These are phyloP conservation scores for Cerastis leucographa DNA, from an alignment of 2,888 invertebrate species.

Conservation along the genomic window DNA sequence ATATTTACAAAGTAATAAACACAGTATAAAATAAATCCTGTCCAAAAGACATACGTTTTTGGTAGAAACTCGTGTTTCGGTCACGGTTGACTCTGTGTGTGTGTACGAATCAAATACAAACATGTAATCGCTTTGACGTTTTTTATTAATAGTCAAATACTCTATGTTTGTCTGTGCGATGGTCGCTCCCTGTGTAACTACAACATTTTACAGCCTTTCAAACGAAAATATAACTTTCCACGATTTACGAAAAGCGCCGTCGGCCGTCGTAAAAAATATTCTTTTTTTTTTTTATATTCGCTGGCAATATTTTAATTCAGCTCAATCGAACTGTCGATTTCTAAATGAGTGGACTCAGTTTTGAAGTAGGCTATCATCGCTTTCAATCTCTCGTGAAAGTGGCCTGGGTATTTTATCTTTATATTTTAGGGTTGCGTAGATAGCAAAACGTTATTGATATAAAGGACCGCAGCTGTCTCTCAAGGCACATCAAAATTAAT, in stretches of 20 bases:
- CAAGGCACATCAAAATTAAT: background rate
- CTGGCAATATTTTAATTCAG: constrained; percentile 39
- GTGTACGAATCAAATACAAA: constrained; percentile 56
- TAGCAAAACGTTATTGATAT: background rate
- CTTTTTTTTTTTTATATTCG: constrained; percentile 41
- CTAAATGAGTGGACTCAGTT: constrained; percentile 48
- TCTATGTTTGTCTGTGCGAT: constrained; percentile 48
- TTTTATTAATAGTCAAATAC: constrained; percentile 56
- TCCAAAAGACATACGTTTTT: background rate
- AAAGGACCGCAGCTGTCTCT: background rate
- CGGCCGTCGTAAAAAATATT: constrained; percentile 28
- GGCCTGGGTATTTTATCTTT: constrained; percentile 9
- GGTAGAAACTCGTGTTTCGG: no score
- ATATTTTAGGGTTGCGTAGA: constrained; percentile 13
- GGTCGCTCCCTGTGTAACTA: constrained; percentile 40
- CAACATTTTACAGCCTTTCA: constrained; percentile 45
- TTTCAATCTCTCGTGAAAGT: constrained; percentile 28
- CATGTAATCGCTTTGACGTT: constrained; percentile 68
- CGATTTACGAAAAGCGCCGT: constrained; percentile 43
- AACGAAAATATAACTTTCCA: constrained; percentile 42
- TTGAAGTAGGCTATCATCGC: constrained; percentile 41
- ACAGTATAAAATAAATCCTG: constrained; percentile 24
- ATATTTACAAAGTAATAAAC: constrained; percentile 25
- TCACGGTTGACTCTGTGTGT: background rate
- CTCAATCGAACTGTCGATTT: constrained; percentile 35